Percentiles rank a stretch among this genome's conserved stretches.
Conservation (phyloP, 2,797 vertebrate genomes). For the Trichosurus vulpecula region DNA sequence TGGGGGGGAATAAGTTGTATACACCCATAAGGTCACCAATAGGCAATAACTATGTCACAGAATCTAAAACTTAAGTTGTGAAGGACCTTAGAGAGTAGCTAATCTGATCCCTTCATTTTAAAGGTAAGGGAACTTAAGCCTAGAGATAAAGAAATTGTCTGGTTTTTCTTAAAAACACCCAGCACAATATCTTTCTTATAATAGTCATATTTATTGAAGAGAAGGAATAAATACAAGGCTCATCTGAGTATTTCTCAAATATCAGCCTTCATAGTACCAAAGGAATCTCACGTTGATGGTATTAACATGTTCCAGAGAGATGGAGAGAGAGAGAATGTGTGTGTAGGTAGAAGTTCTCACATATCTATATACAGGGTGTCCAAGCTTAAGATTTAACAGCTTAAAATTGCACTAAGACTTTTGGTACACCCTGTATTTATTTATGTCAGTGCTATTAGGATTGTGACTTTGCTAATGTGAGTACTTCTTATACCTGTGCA, state of each 20-base stretch:
- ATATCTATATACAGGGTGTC: neutral
- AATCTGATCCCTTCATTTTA: neutral
- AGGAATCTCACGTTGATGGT: neutral
- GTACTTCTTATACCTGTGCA: neutral
- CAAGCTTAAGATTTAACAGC: neutral
- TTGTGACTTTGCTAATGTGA: neutral
- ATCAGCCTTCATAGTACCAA: neutral
- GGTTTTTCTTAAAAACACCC: neutral
- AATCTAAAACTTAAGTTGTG: neutral
- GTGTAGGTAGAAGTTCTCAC: neutral
- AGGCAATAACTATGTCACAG: neutral
- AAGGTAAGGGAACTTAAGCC: neutral
- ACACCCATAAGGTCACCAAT: neutral
- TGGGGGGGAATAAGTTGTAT: neutral
- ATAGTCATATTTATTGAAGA: neutral
- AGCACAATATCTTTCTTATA: neutral
- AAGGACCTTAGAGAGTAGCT: neutral
- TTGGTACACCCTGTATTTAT: neutral
- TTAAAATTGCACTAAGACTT: neutral
- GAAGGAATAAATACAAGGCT: neutral
- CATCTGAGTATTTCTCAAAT: neutral
- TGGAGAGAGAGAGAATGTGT: neutral
- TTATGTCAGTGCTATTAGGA: neutral
- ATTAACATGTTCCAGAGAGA: neutral
- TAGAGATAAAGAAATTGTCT: neutral